A percentile compares a stretch with the other conserved stretches of the same genome.
phyloP scores from a whole-genome alignment of 2,888 invertebrate species.

The Liodrosophila aerea region DNA sequence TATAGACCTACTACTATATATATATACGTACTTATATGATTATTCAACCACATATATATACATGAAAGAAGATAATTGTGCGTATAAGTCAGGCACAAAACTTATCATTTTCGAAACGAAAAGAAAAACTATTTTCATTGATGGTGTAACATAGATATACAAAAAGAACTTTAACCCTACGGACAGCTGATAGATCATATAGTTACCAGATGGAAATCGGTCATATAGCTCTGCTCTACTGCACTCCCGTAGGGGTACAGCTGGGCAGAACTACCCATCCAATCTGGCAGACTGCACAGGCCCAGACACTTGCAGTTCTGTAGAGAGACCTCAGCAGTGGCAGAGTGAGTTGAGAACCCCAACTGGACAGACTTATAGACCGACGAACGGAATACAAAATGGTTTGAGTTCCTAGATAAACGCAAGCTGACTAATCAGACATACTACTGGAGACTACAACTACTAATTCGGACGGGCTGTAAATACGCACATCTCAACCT shows the following conservation, averaged over 20 bases:
- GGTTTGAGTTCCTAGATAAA: constrained; percentile 75
- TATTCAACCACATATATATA: constrained; percentile 12
- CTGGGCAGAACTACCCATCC: constrained; percentile 9
- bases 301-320: no score
- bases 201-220: no score
- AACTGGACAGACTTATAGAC: constrained; percentile 28
- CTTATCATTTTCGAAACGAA: constrained; percentile 45
- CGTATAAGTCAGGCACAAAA: constrained; percentile 20
- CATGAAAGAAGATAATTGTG: constrained; percentile 21
- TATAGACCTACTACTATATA: neutral
- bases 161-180: constrained; percentile 32
- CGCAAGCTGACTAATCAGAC: constrained; percentile 54
- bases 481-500: constrained; percentile 65
- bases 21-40: neutral
- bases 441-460: neutral
- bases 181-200: constrained; percentile 7
- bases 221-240: constrained; percentile 5
- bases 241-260: constrained; percentile 3
- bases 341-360: neutral
- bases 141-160: constrained; percentile 73
- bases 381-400: constrained; percentile 60
- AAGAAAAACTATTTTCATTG: constrained; percentile 59
- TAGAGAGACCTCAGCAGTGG: neutral
- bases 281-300: constrained; percentile 1
- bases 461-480: constrained; percentile 62